Evolutionary conservation across 2,888 invertebrate genomes (phyloP).

Genomic region (Cecidostiba fungosa): DNA sequence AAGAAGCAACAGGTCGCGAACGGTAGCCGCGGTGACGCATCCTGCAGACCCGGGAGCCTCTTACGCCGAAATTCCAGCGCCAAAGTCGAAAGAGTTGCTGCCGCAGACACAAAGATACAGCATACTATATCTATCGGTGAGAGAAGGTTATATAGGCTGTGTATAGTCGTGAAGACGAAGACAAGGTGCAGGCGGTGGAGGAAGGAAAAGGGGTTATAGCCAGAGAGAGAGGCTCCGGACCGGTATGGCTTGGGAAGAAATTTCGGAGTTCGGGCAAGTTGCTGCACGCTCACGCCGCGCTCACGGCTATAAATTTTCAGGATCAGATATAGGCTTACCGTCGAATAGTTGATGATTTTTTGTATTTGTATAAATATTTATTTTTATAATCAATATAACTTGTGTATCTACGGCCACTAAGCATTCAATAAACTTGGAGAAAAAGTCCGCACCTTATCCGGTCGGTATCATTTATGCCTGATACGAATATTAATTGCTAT

Average conservation of each 20-base stretch:
- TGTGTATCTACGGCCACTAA: too few species aligned
- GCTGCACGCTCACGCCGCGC: neutral
- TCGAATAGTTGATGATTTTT: neutral
- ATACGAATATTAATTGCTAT: constrained; percentile 43
- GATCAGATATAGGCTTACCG: too few species aligned
- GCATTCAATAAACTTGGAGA: neutral
- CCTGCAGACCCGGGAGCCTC: neutral
- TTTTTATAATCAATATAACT: neutral
- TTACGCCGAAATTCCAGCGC: constrained; percentile 28
- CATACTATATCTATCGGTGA: neutral
- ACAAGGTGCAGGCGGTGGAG: neutral
- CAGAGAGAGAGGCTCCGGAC: too few species aligned
- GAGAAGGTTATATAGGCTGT: neutral
- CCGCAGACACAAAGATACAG: neutral
- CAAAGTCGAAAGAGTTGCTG: constrained; percentile 33
- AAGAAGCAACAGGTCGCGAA: neutral
- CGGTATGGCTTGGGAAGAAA: constrained; percentile 33
- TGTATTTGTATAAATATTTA: neutral
- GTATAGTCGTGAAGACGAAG: neutral
- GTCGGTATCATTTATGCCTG: neutral
- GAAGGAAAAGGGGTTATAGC: neutral
- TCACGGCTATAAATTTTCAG: too few species aligned
- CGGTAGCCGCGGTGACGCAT: constrained; percentile 23
- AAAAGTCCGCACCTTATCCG: constrained; percentile 23
- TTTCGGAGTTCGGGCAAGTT: constrained; percentile 6